phyloP scores from a whole-genome alignment of 1,140 invertebrate species.

The Dendroctonus valens region DNA sequence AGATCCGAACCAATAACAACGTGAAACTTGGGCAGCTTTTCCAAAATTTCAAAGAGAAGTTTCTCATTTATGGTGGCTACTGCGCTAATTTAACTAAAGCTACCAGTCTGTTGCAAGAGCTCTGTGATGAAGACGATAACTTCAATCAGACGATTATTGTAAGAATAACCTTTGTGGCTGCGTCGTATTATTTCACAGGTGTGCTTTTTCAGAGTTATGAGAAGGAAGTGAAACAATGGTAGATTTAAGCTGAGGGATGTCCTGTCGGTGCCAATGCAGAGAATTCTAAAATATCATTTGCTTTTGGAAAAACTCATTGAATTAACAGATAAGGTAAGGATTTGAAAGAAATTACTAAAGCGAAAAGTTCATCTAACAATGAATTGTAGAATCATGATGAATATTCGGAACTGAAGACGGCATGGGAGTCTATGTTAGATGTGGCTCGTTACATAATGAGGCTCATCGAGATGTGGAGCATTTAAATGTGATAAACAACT shows the following conservation, averaged over 20 bases:
- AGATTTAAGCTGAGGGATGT: constrained; percentile 94
- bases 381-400: constrained; percentile 71
- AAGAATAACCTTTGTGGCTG: constrained; percentile 9
- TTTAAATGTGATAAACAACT: constrained; percentile 84
- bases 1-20: constrained; percentile 59
- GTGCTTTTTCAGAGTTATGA: constrained; percentile 76
- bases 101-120: constrained; percentile 73
- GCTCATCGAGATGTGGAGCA: constrained; percentile 96
- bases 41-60: constrained; percentile 83
- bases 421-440: constrained; percentile 96
- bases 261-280: constrained; percentile 95
- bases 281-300: constrained; percentile 96
- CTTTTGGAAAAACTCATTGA: constrained; percentile 89
- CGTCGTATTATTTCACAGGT: not conserved
- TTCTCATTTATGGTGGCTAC: constrained; percentile 93
- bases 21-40: constrained; percentile 73
- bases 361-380: constrained; percentile 10
- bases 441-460: constrained; percentile 96
- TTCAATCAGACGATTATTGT: constrained; percentile 47
- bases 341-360: constrained; percentile 19
- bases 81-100: constrained; percentile 88
- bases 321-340: constrained; percentile 77
- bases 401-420: constrained; percentile 75
- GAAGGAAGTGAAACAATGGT: constrained; percentile 88
- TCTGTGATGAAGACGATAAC: constrained; percentile 57